Base-by-base conservation (phyloP, 2,113 vertebrate genomes). In the Bubo scandiacus region DNA sequence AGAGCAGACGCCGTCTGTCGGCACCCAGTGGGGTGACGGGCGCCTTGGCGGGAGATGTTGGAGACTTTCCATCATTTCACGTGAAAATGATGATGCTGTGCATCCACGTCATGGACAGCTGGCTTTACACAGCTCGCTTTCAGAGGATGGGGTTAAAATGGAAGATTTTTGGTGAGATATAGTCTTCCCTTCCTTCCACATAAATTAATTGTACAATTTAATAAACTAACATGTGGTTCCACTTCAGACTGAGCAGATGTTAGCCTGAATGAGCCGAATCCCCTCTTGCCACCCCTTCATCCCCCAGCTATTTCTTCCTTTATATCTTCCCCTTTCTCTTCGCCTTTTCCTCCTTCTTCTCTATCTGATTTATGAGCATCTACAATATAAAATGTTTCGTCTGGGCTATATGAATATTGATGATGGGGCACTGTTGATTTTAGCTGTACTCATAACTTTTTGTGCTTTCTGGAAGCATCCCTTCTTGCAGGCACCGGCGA, bases 151-250 rank as follows among this genome's bases (percentile, higher is more conserved):
- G 63, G 79, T 86, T 88, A 81, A 96, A 96, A 95, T 57, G 58
- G 78, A 85, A 90, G 79, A 70, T 71, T 90, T 51, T 91, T 90
- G 34, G 95, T 97, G 94, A 97, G 96, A 91, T 96, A 86, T 54
- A 86, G 58, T 86, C 94, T 96, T 94, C 86, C 96, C 70, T 97
- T 92, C 95, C 96, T 98, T 96, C 95, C 97, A 97, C 96, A 91
- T 89, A 97, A 97, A 98, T 98, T 98, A 98, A 98, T 98, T 97
- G 97, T 87, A 81, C 95, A 92, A 87, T 98, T 97, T 98, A 98
- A 98, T 98, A 98, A 98, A 87, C 95, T 97, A 98, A 98, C 98
- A 98, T 98, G 98, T 98, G 98, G 97, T 98, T 98, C 97, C 95
- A 98, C 97, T 98, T 98, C 97, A 97, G 97, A 74, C 85, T 0